A percentile compares a stretch with the other conserved stretches of the same genome.
Evolutionary conservation across 35 echinoderm and acorn worm species (phyloP).

Genomic region (Heliocidaris tuberculata): DNA sequence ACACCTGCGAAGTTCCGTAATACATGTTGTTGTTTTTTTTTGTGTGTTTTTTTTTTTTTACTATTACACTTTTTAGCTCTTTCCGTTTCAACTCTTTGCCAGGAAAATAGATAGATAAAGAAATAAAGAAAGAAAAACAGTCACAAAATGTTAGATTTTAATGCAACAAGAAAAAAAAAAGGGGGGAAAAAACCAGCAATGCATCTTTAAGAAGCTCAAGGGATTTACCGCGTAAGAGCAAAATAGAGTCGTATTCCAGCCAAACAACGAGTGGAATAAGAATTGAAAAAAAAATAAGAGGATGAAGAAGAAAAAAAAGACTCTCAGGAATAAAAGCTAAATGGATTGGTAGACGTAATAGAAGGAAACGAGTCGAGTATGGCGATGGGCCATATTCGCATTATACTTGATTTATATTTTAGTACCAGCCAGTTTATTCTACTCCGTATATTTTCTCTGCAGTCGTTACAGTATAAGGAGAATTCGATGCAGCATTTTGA

Average conservation of each 20-base stretch:
- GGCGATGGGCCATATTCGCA: conserved; percentile 20
- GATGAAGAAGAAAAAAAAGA: background rate
- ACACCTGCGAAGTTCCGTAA: too few relatives aligned
- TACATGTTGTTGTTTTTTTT: too few relatives aligned
- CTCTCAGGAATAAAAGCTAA: conserved; percentile 18
- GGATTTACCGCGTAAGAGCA: background rate
- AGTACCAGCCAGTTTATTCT: background rate
- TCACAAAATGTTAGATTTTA: background rate
- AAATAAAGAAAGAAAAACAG: background rate
- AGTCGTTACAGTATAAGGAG: background rate
- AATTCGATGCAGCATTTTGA: background rate
- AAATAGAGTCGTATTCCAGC: background rate
- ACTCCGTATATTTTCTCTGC: background rate
- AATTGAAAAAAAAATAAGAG: background rate
- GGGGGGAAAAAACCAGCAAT: background rate
- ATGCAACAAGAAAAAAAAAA: too few relatives aligned
- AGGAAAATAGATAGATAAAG: too few relatives aligned
- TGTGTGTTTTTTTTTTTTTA: too few relatives aligned
- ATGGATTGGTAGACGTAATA: conserved; percentile 32
- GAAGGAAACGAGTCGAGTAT: conserved; percentile 30
- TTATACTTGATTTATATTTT: conserved; percentile 38
- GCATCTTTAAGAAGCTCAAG: background rate
- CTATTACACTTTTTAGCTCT: too few relatives aligned
- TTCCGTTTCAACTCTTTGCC: too few relatives aligned
- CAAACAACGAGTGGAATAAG: background rate